These are phyloP conservation scores for Oscheius sp. DNA, from an alignment of 2,888 invertebrate genomes.

Conservation along the genomic window DNA sequence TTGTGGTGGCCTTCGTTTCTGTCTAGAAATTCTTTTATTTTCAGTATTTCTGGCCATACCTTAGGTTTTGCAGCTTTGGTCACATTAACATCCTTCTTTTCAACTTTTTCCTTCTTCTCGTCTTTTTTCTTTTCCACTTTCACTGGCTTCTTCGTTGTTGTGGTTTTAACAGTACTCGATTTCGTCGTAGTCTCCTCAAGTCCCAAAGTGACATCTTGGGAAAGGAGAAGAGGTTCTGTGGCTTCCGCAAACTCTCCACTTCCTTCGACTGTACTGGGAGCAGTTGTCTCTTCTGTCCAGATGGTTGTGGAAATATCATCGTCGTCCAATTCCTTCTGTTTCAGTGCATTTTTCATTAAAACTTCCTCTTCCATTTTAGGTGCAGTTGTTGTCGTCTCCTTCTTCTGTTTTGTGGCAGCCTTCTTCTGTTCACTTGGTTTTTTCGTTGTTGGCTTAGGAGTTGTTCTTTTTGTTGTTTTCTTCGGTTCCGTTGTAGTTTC, in stretches of 20 bases:
- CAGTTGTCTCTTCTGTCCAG: neutral
- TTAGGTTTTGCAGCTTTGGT: neutral
- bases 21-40: neutral
- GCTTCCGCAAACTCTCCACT: slow-evolving; percentile 6
- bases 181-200: neutral
- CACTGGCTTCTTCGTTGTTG: slow-evolving; percentile 7
- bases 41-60: neutral
- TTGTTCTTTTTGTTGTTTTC: slow-evolving; percentile 23
- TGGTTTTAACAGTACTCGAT: neutral
- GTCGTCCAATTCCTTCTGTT: slow-evolving; percentile 23
- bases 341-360: slow-evolving; percentile 11
- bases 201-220: neutral
- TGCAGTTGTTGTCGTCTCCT: neutral
- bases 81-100: neutral
- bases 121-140: slow-evolving; percentile 14
- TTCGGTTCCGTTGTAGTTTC: slow-evolving; percentile 7
- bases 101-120: slow-evolving; percentile 10
- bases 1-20: neutral
- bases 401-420: neutral
- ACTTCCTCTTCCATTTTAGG: slow-evolving; percentile 26
- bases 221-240: neutral
- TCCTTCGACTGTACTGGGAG: neutral
- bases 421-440: neutral
- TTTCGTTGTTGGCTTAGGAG: neutral
- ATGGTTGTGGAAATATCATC: neutral